Evolutionary conservation across 2,888 invertebrate genomes (phyloP), one percentile per base, ranked within the genome.

Genomic region (Ditula angustiorana): DNA sequence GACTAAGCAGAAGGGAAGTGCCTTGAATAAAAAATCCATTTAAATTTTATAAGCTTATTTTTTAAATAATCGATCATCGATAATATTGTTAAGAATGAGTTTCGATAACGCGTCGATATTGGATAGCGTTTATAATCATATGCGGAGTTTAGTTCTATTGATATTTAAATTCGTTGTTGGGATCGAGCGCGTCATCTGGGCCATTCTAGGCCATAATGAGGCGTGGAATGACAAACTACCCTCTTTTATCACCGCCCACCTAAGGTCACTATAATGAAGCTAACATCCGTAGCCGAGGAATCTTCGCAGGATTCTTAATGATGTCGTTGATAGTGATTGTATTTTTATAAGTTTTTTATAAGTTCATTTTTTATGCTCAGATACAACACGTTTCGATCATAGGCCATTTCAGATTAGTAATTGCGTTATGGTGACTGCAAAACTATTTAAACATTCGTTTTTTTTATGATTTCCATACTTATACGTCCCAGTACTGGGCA

Each of bases 221-320:
- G 75, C 77, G 76, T 80, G 75, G 72, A 79, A 84, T 86, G 85
- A 88, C 80, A 86, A 87, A 87, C 82, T 84, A 84, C 80, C 80
- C 83, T 82, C 75, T 78, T 86, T 75, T 77, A 81, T 82, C 81
- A 83, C 76, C 86, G 85, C 86, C 87, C 83, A 86, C 85, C 74
- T 74, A 75, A 76, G 72, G 79, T 71, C 76, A 77, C 70, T 74
- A 68, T 76, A 79, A 81, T 75, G 79, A 77, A 76, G 59, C 71
- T 75, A 76, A 73, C 67, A 74, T 76, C 74, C 74, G 74, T 77
- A 75, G 76, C 75, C 73, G 72, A 74, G 69, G 74, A 66, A 63
- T 57, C 44, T 55, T 44, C 49, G 24, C 11, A n/a, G 44, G 33
- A 44, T 49, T 19, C n/a, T n/a, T n/a, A n/a, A n/a, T n/a, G n/a